Conservation (phyloP, 2,113 vertebrate species). For the Plecturocebus donacophilus region DNA sequence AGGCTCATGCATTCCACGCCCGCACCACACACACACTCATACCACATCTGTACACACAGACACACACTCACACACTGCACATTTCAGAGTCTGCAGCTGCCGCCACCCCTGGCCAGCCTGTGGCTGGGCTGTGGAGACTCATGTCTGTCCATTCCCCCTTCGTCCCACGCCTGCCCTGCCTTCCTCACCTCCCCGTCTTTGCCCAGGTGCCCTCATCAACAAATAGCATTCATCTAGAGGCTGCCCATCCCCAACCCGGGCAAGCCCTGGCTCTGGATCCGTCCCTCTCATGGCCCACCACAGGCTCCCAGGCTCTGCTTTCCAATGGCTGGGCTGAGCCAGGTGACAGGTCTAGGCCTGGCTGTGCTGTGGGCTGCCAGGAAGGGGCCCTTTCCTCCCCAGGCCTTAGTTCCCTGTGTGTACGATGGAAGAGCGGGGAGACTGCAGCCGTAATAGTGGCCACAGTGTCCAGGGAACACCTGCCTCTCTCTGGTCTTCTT, state of each 20-base stretch:
- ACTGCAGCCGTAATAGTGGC: background rate
- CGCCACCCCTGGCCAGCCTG: background rate
- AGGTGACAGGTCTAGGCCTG: background rate
- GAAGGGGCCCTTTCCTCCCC: background rate
- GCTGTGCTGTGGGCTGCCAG: background rate
- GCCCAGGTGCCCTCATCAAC: background rate
- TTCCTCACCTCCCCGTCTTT: fast-evolving
- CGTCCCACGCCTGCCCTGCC: background rate
- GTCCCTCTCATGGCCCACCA: background rate
- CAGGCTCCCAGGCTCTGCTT: background rate
- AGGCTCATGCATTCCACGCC: background rate
- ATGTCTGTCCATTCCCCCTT: fast-evolving
- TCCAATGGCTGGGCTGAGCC: background rate
- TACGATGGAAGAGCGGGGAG: too few species aligned
- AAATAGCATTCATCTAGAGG: background rate
- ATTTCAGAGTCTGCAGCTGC: background rate
- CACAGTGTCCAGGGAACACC: background rate
- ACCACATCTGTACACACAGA: background rate
- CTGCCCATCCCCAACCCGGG: background rate
- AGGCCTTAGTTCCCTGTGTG: background rate
- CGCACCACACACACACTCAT: background rate
- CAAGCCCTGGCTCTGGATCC: background rate
- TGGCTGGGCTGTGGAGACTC: background rate
- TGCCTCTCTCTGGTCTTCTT: background rate
- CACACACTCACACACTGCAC: background rate